phyloP scores from a whole-genome alignment of 2,797 vertebrate species.

The Hozukius guyotensis region DNA sequence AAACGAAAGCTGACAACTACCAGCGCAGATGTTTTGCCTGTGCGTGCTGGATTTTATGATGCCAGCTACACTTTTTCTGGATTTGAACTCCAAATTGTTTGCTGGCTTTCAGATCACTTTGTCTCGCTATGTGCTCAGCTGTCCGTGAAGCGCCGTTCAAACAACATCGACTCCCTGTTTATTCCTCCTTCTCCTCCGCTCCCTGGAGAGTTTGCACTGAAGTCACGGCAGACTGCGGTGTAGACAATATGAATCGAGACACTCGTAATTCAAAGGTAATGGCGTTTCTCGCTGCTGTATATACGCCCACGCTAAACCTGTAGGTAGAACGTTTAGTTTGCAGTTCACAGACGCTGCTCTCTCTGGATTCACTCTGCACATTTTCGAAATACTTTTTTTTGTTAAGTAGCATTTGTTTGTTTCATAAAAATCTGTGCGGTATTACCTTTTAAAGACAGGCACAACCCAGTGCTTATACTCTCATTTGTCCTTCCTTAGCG shows the following conservation, averaged over 20 bases:
- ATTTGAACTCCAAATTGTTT: constrained; percentile 49
- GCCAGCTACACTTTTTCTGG: constrained; percentile 16
- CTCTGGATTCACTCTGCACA: background rate
- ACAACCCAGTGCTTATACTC: background rate
- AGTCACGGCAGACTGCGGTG: constrained; percentile 19
- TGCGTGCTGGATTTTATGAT: constrained; percentile 26
- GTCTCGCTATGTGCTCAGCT: constrained; percentile 51
- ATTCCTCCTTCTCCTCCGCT: constrained; percentile 26
- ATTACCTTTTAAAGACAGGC: background rate
- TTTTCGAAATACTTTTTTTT: background rate
- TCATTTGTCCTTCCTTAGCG: background rate
- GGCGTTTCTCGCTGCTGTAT: background rate
- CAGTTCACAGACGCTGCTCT: background rate
- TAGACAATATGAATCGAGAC: constrained; percentile 33
- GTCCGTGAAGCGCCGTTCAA: constrained; percentile 46
- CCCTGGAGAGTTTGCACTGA: constrained; percentile 44
- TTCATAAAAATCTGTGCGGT: background rate
- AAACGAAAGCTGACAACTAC: constrained; percentile 40
- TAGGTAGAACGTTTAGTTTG: background rate
- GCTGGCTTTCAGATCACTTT: constrained; percentile 36
- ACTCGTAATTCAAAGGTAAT: constrained; percentile 40
- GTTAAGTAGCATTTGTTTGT: background rate
- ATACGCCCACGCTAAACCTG: constrained; percentile 15
- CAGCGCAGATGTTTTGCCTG: constrained; percentile 34
- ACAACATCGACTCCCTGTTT: constrained; percentile 49